phyloP scores from a whole-genome alignment of 2,888 invertebrate species.

The Oasisia sp. region DNA sequence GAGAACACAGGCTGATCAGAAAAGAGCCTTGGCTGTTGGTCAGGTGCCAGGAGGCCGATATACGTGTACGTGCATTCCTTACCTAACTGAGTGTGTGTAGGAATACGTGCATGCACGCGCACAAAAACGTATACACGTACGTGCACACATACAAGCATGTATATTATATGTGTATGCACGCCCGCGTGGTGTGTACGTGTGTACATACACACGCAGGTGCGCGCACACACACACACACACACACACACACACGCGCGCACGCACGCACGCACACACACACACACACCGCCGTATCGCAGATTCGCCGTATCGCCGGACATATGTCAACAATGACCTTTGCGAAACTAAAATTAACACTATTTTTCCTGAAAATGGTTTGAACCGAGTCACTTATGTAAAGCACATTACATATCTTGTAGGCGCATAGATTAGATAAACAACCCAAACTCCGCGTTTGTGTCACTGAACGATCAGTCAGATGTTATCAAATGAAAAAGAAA shows the following conservation, averaged over 20 bases:
- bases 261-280: not conserved
- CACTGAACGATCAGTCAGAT: not conserved
- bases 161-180: not conserved
- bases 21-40: not conserved
- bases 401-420: not conserved
- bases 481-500: not conserved
- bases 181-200: not conserved
- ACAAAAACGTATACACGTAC: not conserved
- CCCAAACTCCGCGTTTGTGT: not conserved
- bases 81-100: too few relatives aligned
- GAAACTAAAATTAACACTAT: not conserved
- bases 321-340: constrained; percentile 6
- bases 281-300: too few relatives aligned
- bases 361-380: not conserved
- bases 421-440: not conserved
- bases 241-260: not conserved
- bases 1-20: too few relatives aligned
- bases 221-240: not conserved
- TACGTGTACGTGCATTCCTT: not conserved
- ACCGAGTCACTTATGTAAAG: not conserved
- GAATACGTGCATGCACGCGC: not conserved
- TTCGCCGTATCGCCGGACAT: not conserved
- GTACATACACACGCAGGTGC: not conserved
- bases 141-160: not conserved
- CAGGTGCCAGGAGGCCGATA: not conserved